Conservation (phyloP, 1,140 invertebrate species). For the Trichomalopsis sarcophagae region DNA sequence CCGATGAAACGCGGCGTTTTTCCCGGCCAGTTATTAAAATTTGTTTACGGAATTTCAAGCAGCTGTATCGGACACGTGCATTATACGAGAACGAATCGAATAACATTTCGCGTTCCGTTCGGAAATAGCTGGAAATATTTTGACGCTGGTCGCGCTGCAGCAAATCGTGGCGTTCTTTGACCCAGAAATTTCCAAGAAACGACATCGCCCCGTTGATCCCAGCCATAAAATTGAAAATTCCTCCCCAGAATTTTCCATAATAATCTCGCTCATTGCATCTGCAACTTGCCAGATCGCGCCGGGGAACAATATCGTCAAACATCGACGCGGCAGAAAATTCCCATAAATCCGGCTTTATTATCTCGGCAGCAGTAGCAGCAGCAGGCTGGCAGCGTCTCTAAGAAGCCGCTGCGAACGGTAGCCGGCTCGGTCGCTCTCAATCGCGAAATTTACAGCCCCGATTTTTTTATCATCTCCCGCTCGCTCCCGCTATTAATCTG, state of each 20-base stretch:
- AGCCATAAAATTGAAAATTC: background rate
- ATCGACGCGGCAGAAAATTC: background rate
- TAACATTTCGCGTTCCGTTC: background rate
- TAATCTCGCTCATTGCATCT: background rate
- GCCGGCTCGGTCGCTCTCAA: background rate
- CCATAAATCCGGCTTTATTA: constrained; percentile 30
- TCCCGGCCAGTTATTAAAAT: no score
- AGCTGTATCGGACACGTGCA: background rate
- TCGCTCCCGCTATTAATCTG: constrained; percentile 26
- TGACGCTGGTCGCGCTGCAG: no score
- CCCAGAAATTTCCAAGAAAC: no score
- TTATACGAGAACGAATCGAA: background rate
- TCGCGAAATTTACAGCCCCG: constrained; percentile 29
- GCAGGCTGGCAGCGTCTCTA: background rate
- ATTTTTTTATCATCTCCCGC: constrained; percentile 28
- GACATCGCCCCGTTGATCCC: background rate
- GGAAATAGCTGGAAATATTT: no score
- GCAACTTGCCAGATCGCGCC: no score
- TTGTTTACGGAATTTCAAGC: background rate
- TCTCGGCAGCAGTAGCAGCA: background rate
- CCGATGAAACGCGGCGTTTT: no score
- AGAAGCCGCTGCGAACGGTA: background rate
- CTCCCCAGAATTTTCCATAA: background rate
- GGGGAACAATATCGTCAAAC: constrained; percentile 1
- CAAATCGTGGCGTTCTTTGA: no score